A percentile compares a stretch with the other conserved stretches of the same genome.
Evolutionary conservation across 1,140 invertebrate genomes (phyloP).

Genomic region (Teleogryllus occipitalis): DNA sequence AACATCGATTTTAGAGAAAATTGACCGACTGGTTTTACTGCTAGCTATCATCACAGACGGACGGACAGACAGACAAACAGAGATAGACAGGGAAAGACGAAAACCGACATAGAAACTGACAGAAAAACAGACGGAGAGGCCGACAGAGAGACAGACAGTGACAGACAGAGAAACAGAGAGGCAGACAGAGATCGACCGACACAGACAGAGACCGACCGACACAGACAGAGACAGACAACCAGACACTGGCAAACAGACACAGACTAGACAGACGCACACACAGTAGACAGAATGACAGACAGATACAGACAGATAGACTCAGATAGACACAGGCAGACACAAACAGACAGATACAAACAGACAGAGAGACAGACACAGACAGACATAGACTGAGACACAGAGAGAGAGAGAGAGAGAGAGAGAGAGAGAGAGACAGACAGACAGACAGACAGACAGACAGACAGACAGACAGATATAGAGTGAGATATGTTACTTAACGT

Average conservation of each 20-base stretch:
- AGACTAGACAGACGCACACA: too few species aligned
- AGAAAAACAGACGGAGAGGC: background rate
- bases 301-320: background rate
- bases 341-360: too few species aligned
- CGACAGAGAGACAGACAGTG: background rate
- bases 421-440: too few species aligned
- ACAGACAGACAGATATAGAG: too few species aligned
- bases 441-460: too few species aligned
- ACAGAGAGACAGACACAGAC: too few species aligned
- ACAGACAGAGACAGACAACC: background rate
- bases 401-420: too few species aligned
- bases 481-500: too few species aligned
- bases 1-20: too few species aligned
- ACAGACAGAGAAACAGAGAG: background rate
- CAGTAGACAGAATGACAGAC: background rate
- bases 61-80: slow-evolving; percentile 19
- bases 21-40: too few species aligned
- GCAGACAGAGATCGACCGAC: background rate
- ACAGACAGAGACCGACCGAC: background rate
- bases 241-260: background rate
- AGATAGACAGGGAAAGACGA: slow-evolving; percentile 9
- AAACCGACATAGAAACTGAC: background rate
- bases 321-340: background rate
- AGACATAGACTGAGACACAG: too few species aligned
- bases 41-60: background rate